phyloP scores from a whole-genome alignment of 2,113 vertebrate species.

The Noturus placidus region DNA sequence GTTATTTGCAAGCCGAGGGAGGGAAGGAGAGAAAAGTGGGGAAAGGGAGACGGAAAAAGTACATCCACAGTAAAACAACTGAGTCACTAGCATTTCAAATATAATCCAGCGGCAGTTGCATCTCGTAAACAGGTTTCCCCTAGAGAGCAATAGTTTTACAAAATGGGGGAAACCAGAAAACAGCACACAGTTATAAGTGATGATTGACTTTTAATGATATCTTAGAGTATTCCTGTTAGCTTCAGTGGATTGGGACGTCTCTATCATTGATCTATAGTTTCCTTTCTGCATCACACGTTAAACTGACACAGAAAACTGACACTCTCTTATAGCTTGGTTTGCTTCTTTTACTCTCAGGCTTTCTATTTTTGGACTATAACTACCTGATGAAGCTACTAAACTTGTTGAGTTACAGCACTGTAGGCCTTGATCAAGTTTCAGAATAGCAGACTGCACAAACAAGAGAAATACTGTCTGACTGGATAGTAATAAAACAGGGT shows the following conservation, averaged over 20 bases:
- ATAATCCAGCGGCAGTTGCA: neutral
- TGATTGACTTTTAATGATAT: slow-evolving; percentile 38
- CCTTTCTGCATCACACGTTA: slow-evolving; percentile 17
- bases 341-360: neutral
- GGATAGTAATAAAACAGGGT: neutral
- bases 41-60: neutral
- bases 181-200: neutral
- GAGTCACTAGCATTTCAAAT: slow-evolving; percentile 22
- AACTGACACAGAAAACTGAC: slow-evolving; percentile 26
- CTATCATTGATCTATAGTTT: slow-evolving; percentile 35
- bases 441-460: slow-evolving; percentile 1
- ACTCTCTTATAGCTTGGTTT: neutral
- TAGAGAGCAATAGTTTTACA: neutral
- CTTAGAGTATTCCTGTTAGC: neutral
- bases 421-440: neutral
- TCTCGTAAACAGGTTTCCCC: slow-evolving; percentile 1
- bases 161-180: neutral
- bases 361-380: neutral
- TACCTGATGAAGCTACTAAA: slow-evolving; percentile 1
- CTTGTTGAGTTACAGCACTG: neutral
- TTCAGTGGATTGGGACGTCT: slow-evolving; percentile 14
- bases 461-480: neutral
- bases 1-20: slow-evolving; percentile 19
- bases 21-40: neutral
- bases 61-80: slow-evolving; percentile 9